Evolutionary conservation across 2,113 vertebrate genomes (phyloP).

Genomic region (Saccopteryx bilineata): DNA sequence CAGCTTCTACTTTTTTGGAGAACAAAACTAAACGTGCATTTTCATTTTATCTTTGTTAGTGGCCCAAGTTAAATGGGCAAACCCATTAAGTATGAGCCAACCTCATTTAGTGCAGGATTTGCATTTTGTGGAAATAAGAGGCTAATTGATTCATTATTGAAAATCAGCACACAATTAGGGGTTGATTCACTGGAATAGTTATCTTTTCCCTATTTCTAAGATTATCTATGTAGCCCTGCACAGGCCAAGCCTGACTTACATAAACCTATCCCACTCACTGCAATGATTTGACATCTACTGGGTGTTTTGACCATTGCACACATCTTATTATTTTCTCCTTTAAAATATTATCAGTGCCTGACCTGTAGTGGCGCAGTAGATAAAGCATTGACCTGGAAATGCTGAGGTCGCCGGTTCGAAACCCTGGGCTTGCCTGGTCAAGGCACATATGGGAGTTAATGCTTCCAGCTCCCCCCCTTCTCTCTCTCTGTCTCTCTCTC

Average conservation of each 20-base stretch:
- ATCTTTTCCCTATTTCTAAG: neutral
- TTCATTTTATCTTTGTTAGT: conserved; percentile 43
- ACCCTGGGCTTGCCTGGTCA: too few relatives aligned
- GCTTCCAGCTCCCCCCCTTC: too few relatives aligned
- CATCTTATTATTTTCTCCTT: conserved; percentile 8
- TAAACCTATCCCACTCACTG: neutral
- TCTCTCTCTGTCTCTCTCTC: too few relatives aligned
- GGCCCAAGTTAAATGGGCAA: neutral
- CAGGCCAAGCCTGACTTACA: neutral
- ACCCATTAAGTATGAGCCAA: conserved; percentile 57
- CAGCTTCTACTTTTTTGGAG: conserved; percentile 8
- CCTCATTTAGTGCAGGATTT: neutral
- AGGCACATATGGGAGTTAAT: too few relatives aligned
- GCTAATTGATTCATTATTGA: neutral
- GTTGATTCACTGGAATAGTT: neutral
- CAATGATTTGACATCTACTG: neutral
- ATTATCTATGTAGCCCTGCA: neutral
- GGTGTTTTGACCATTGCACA: neutral
- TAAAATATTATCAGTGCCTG: neutral
- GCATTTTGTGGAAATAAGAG: neutral
- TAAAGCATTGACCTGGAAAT: too few relatives aligned
- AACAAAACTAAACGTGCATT: conserved; percentile 48
- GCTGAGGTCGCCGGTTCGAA: too few relatives aligned
- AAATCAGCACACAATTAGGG: neutral
- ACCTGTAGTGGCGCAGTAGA: too few relatives aligned